Percentiles rank a stretch among this genome's conserved stretches.
These are phyloP conservation scores for Batillaria attramentaria DNA, from an alignment of 1,140 invertebrate species.

Conservation along the genomic window DNA sequence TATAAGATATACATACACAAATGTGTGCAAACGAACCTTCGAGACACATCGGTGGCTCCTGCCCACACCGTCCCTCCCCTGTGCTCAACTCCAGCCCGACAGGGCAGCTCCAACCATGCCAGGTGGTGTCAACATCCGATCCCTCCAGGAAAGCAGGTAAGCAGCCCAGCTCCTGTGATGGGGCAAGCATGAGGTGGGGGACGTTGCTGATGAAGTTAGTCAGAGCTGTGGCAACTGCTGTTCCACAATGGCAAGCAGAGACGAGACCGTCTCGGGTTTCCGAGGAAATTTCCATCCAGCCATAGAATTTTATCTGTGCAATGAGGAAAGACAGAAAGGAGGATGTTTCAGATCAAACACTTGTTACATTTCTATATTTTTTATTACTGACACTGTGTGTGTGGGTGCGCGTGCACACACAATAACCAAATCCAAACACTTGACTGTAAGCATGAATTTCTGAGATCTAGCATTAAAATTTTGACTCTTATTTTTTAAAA, in stretches of 20 bases:
- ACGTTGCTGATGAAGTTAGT: background rate
- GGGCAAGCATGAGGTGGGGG: background rate
- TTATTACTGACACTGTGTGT: too few species aligned
- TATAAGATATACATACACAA: too few species aligned
- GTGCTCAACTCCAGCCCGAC: background rate
- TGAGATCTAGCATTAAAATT: too few species aligned
- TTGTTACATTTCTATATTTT: too few species aligned
- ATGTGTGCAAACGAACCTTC: too few species aligned
- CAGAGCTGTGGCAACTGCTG: background rate
- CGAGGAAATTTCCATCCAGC: background rate
- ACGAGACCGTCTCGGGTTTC: background rate
- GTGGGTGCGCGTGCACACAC: too few species aligned
- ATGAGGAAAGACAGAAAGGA: too few species aligned
- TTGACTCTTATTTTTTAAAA: too few species aligned
- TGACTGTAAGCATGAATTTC: too few species aligned
- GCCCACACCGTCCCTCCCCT: background rate
- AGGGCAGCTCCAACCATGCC: conserved; percentile 5
- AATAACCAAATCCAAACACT: too few species aligned
- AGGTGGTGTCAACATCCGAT: conserved; percentile 5
- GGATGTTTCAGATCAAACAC: too few species aligned
- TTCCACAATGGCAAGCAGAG: background rate
- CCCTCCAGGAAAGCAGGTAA: conserved; percentile 1
- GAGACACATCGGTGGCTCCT: background rate
- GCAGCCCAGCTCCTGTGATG: conserved; percentile 16
- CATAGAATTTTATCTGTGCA: too few species aligned